A percentile compares a stretch with the other conserved stretches of the same genome.
phyloP scores from a whole-genome alignment of 1,140 invertebrate species.

The Megalopta genalis region DNA sequence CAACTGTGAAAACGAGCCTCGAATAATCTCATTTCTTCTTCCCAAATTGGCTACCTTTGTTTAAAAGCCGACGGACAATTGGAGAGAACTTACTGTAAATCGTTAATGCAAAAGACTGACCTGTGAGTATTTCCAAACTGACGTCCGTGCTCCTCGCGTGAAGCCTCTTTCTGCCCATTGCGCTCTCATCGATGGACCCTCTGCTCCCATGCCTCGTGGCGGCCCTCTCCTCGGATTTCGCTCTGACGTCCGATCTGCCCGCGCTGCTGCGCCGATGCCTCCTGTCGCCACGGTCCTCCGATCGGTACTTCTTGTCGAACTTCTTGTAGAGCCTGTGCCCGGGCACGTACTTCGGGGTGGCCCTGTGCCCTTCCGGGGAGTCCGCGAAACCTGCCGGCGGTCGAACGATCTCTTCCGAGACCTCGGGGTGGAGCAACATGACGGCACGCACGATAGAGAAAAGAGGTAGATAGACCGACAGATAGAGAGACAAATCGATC shows the following conservation, averaged over 20 bases:
- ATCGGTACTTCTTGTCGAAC: conserved; percentile 89
- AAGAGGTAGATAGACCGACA: conserved; percentile 54
- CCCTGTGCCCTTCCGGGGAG: conserved; percentile 84
- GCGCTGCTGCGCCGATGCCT: conserved; percentile 84
- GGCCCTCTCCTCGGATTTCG: conserved; percentile 90
- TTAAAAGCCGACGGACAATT: too few relatives aligned
- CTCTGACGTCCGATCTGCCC: conserved; percentile 85
- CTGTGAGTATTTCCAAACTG: conserved; percentile 86
- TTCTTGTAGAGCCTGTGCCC: conserved; percentile 87
- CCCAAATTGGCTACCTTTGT: too few relatives aligned
- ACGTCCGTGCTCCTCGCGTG: conserved; percentile 86
- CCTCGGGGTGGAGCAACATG: conserved; percentile 71
- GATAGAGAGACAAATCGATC: conserved; percentile 35
- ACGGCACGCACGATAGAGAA: conserved; percentile 61
- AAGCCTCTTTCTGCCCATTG: conserved; percentile 81
- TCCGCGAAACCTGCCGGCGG: conserved; percentile 93
- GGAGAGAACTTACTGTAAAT: too few relatives aligned
- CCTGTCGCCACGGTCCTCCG: conserved; percentile 86
- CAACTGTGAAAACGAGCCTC: too few relatives aligned
- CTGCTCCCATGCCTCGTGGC: conserved; percentile 69
- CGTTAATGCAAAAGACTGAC: conserved; percentile 57
- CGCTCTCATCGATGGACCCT: conserved; percentile 82
- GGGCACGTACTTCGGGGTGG: conserved; percentile 73
- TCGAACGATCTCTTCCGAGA: conserved; percentile 88
- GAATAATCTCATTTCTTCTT: too few relatives aligned